Base-by-base conservation (phyloP, 2,113 vertebrate genomes). In the Aptenodytes forsteri region DNA sequence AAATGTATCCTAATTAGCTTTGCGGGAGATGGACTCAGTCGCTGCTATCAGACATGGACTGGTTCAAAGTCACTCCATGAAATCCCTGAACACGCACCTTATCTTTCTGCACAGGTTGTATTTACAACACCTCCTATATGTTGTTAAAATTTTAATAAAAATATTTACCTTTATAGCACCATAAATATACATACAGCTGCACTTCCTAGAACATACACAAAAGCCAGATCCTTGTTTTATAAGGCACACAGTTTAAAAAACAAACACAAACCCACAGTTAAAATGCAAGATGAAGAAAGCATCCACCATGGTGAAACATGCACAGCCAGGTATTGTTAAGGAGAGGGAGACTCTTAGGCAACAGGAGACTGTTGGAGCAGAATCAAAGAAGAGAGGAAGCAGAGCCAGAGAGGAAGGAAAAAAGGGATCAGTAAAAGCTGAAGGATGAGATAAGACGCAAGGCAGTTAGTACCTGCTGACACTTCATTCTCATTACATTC, bases 391-490 rank as follows among this genome's bases (percentile, higher is more conserved):
- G 38, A 64, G 47, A 64, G 34, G 56, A 82, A 86, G 50, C 52
- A 85, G 78, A 91, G 66, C 9, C 87, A 96, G 81, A 61, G 16
- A 82, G 20, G 25, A 50, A 88, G 30, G 66, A 40, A 94, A 93
- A 89, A 80, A 72, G 16, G 46, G 52, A 91, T 90, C 62, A 89
- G 81, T 49, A 61, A 82, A 87, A 94, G 77, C 78, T 73, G 75
- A 91, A 91, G 82, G 90, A 90, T 67, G 27, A 85, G 66, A 86
- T 83, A 96, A 91, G 46, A 80, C 26, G n/a, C 0, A 8, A 95
- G 38, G 91, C 84, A 93, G 89, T 50, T 76, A 87, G 66, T 13
- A 93, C 29, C 20, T 93, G 79, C 58, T 94, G 94, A 95, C 87
- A 86, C 42, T 52, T 88, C 23, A 47, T 42, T 42, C 42, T 42